Base-by-base conservation (phyloP, 2,888 invertebrate genomes). In the Trissolcus japonicus region DNA sequence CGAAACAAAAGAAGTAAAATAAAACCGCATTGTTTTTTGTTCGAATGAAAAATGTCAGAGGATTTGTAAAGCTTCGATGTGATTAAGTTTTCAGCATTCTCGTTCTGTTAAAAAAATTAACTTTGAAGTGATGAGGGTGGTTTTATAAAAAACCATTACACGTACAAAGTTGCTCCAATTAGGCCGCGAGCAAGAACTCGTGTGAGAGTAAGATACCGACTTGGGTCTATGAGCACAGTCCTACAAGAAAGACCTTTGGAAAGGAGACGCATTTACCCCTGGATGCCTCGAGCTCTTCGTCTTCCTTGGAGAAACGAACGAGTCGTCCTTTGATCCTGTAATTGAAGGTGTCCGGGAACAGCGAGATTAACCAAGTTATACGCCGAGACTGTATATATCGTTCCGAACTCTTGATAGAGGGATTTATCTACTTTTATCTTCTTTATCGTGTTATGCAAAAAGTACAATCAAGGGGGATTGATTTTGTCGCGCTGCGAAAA, bases 321-420 rank as follows among this genome's bases (percentile, higher is more conserved):
- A 71, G 74, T 76, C 57, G 79, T 81, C 82, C 84, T 84, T 84
- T 84, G 84, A 85, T 84, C 83, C 82, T 80, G 81, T 84, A 84
- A 85, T 85, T 85, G 85, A 76, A 83, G 83, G 83, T 83, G 83
- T 83, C 80, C 81, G 79, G 79, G 68, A 78, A 78, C 65, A 67
- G 71, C 53, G 74, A 75, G 71, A 75, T 74, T 78, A 78, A 78
- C 62, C 71, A 75, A 71, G 67, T 78, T 78, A 65, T 68, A 78
- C 62, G 50, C 57, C 14, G 59, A 78, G 74, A 69, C 74, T 78
- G 48, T 69, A 57, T 59, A 55, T 46, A 69, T 66, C 61, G 60
- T 73, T 66, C 57, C 63, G 11, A 66, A 13, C 25, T 62, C 54
- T 61, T 63, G 53, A 61, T 65, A 57, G 66, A 14, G n/a, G 16